Conservation (phyloP, 2,888 invertebrate genomes). For the Synergus laeviventris region DNA sequence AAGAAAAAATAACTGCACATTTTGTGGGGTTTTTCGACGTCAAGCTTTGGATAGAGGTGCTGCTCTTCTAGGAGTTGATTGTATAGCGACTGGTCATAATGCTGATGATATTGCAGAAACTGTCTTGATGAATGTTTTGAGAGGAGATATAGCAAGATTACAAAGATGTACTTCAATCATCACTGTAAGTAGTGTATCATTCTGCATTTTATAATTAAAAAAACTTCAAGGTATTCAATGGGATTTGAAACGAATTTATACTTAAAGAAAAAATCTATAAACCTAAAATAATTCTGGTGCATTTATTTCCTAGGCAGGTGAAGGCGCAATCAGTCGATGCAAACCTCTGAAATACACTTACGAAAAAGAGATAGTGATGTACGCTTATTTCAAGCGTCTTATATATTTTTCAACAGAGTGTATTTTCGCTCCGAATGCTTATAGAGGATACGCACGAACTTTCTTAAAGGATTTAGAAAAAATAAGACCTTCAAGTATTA, state of each 20-base stretch:
- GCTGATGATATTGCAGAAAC: constrained; percentile 99
- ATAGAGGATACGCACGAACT: constrained; percentile 93
- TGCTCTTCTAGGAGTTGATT: constrained; percentile 89
- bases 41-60: constrained; percentile 98
- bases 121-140: constrained; percentile 96
- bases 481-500: constrained; percentile 92
- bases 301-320: constrained; percentile 80
- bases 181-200: constrained; percentile 81
- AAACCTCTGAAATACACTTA: constrained; percentile 98
- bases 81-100: constrained; percentile 97
- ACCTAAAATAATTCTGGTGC: background rate
- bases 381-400: constrained; percentile 96
- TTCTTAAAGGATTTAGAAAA: constrained; percentile 97
- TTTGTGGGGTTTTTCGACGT: constrained; percentile 95
- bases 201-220: background rate
- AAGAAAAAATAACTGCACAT: constrained; percentile 97
- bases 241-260: too few relatives aligned
- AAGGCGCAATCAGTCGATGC: constrained; percentile 91
- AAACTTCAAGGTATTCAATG: background rate
- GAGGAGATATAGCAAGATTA: constrained; percentile 96
- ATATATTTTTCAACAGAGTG: constrained; percentile 99
- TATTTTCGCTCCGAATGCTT: constrained; percentile 98
- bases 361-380: constrained; percentile 99
- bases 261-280: background rate
- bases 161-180: constrained; percentile 93